A percentile compares a stretch with the other conserved stretches of the same genome.
Evolutionary conservation across 1,140 invertebrate genomes (phyloP).

Genomic region (Callitettix versicolor): DNA sequence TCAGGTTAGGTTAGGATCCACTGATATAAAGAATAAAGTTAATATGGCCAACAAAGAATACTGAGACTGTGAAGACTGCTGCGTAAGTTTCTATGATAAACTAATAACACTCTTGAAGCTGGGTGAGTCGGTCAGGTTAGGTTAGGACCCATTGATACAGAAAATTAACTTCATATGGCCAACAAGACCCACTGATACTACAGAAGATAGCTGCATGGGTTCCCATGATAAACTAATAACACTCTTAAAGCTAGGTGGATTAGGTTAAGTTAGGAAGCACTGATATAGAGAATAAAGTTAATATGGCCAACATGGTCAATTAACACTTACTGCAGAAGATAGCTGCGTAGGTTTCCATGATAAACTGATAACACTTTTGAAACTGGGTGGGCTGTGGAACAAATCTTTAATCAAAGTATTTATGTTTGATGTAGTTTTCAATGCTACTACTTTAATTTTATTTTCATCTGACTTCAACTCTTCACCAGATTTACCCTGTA

Average conservation of each 20-base stretch:
- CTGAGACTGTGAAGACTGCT: constrained; percentile 5
- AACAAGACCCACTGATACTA: no score
- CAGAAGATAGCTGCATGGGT: constrained; percentile 31
- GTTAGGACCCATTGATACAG: no score
- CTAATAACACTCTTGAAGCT: constrained; percentile 78
- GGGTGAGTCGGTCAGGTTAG: constrained; percentile 86
- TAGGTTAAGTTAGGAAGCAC: no score
- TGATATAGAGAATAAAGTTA: no score
- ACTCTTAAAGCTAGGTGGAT: constrained; percentile 84
- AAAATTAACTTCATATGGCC: no score
- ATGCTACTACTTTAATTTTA: constrained; percentile 72
- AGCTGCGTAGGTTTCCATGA: constrained; percentile 66
- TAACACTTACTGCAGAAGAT: constrained; percentile 10
- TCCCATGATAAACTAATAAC: constrained; percentile 82
- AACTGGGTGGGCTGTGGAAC: constrained; percentile 86
- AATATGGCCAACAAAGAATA: no score
- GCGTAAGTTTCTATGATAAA: constrained; percentile 73
- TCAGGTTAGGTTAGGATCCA: no score
- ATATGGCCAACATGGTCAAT: no score
- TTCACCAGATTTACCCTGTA: constrained; percentile 65
- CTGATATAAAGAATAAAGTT: no score
- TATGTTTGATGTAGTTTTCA: constrained; percentile 88
- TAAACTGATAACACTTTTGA: constrained; percentile 73
- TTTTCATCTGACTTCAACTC: constrained; percentile 69
- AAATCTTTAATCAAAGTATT: constrained; percentile 88